phyloP scores from a whole-genome alignment of 2,113 vertebrate genomes.

The Indicator indicator region DNA sequence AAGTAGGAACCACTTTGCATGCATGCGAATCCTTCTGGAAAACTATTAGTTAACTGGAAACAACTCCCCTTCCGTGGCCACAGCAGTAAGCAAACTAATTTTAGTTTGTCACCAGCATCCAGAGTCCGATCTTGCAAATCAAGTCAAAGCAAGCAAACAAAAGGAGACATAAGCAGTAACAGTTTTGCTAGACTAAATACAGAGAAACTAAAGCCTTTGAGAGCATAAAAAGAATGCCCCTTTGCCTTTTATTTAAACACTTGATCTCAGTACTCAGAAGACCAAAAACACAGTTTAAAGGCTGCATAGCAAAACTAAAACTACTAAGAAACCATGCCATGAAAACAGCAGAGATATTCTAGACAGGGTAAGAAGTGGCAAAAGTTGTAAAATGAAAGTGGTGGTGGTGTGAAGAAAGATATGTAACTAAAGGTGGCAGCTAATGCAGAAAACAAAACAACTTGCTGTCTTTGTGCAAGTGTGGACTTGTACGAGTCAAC shows the following conservation, averaged over 20 bases:
- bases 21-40: background rate
- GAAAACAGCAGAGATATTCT: background rate
- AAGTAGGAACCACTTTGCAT: background rate
- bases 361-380: background rate
- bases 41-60: background rate
- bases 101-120: constrained; percentile 9
- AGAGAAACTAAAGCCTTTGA: background rate
- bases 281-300: background rate
- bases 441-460: background rate
- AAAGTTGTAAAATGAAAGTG: background rate
- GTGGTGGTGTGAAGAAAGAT: background rate
- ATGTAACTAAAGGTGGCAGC: background rate
- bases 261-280: background rate
- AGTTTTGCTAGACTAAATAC: background rate
- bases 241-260: background rate
- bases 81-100: constrained; percentile 9
- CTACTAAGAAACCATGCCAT: background rate
- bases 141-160: background rate
- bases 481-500: background rate
- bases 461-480: background rate
- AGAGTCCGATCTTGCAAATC: background rate
- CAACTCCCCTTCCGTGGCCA: background rate
- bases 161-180: background rate
- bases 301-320: background rate
- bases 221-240: background rate